Base-by-base conservation (phyloP, 2,797 vertebrate species). In the Atherinosoma microstoma region DNA sequence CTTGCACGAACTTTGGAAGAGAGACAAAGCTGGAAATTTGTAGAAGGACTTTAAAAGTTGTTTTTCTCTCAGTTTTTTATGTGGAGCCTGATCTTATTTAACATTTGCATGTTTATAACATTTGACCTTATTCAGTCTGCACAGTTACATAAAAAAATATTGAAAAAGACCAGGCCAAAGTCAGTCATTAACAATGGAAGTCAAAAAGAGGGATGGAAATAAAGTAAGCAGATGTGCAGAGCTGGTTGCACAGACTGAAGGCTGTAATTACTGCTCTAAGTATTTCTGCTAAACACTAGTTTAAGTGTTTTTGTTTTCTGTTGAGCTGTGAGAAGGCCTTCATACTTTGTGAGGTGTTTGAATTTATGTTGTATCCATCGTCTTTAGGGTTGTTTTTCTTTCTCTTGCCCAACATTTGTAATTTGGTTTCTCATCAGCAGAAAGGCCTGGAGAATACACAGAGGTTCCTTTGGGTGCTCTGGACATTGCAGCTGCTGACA, bases 381-480 rank as follows among this genome's bases (percentile, higher is more conserved):
- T 2, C 3, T 20, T 3, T 42, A 24, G 11, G 20, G 16, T 11
- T 53, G 3, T 11, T 12, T 22, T 54, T 40, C 2, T 42, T 22
- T 61, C 27, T 15, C 18, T 0, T 29, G 11, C 15, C 20, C 51
- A 59, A 1, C 8, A 32, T 27, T 54, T 18, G 11, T 11, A 2
- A 10, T n/a, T 16, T 78, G 65, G 76, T 77, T 80, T 87, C 77
- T 82, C 51, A 45, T 58, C 61, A 83, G 80, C 65, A 83, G 90
- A 84, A 47, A 64, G 83, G 34, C 75, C 94, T 76, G 90, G 91
- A 68, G 97, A 97, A 67, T 97, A 97, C 93, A 97, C 96, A 0
- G 96, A 97, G 87, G 96, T 97, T 89, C 96, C 97, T 30, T 83
- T 98, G 82, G 96, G 93, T 66, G 96, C 96, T 56, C 91, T 98